A percentile compares a stretch with the other conserved stretches of the same genome.
phyloP scores from a whole-genome alignment of 2,888 invertebrate genomes.

The Hyppa rectilinea region DNA sequence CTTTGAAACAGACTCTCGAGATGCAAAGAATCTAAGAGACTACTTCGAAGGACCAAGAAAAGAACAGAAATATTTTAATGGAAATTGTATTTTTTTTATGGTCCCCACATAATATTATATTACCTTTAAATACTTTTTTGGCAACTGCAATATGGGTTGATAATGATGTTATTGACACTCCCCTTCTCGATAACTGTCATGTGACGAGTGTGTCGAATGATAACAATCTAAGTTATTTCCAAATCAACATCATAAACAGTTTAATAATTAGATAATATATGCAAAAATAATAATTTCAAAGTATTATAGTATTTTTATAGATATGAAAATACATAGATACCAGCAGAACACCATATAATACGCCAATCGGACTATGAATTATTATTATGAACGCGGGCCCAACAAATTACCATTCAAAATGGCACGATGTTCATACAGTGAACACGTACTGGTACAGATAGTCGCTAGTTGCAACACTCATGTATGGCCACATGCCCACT shows the following conservation, averaged over 20 bases:
- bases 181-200: background rate
- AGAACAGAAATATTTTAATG: background rate
- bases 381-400: conserved; percentile 70
- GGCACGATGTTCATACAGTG: conserved; percentile 69
- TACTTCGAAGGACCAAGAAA: background rate
- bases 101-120: background rate
- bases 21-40: background rate
- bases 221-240: conserved; percentile 1
- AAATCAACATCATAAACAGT: conserved; percentile 13
- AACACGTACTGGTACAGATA: conserved; percentile 57
- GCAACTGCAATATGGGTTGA: too few relatives aligned
- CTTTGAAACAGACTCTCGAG: background rate
- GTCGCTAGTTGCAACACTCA: conserved; percentile 70
- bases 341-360: conserved; percentile 63
- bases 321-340: conserved; percentile 62
- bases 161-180: background rate
- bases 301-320: conserved; percentile 52
- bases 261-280: conserved; percentile 56
- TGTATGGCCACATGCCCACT: conserved; percentile 77
- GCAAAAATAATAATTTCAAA: conserved; percentile 43
- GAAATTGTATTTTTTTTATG: background rate
- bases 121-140: background rate
- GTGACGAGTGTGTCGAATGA: too few relatives aligned
- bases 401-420: conserved; percentile 76
- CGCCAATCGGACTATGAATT: conserved; percentile 65